These are phyloP conservation scores for Cyanoderma ruficeps DNA, from an alignment of 2,113 vertebrate species.

Conservation along the genomic window DNA sequence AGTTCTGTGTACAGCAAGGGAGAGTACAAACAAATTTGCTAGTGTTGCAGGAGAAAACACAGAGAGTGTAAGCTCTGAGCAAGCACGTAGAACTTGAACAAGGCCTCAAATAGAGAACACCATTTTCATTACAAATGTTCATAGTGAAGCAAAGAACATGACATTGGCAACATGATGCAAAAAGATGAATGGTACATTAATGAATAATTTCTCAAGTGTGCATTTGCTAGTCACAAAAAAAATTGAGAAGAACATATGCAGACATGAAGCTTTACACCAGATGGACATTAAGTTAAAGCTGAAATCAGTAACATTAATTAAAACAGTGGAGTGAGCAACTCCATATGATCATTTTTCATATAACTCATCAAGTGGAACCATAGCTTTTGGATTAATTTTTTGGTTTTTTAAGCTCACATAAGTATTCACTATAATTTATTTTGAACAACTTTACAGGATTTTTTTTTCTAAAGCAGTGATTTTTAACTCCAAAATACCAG, in stretches of 20 bases:
- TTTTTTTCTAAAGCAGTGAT: neutral
- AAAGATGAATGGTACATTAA: conserved; percentile 11
- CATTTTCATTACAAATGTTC: neutral
- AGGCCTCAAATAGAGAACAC: neutral
- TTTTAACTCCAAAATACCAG: neutral
- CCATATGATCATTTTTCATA: conserved; percentile 36
- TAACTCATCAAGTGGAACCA: neutral
- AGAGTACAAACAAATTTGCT: neutral
- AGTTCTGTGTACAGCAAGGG: neutral
- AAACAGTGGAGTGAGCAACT: conserved; percentile 27
- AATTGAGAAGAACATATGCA: neutral
- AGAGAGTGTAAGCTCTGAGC: neutral
- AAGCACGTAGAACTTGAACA: neutral
- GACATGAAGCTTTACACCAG: neutral
- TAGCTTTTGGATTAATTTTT: conserved; percentile 25
- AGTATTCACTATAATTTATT: neutral
- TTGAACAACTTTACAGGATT: neutral
- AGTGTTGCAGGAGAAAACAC: neutral
- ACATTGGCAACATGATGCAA: neutral
- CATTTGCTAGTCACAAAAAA: conserved; percentile 47
- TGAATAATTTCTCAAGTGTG: conserved; percentile 15
- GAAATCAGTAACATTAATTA: conserved; percentile 47
- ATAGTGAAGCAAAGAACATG: neutral
- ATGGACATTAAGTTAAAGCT: conserved; percentile 32
- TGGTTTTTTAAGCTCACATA: neutral